Evolutionary conservation across 1,140 invertebrate species (phyloP).

Genomic region (Archivesica marissinica): DNA sequence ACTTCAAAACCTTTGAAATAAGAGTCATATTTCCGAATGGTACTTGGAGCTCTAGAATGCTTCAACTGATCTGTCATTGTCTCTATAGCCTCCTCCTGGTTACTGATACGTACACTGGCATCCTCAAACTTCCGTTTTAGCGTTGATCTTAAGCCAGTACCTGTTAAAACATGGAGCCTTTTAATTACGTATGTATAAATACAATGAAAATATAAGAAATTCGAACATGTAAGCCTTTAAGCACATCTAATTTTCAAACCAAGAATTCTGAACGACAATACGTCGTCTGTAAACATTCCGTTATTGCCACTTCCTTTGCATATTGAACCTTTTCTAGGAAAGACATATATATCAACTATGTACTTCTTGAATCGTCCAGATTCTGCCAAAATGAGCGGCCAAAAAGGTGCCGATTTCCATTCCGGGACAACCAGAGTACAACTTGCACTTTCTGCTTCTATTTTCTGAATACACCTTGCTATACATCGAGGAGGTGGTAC

Average conservation of each 20-base stretch:
- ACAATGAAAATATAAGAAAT: no score
- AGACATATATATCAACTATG: neutral
- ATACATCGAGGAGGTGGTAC: conserved; percentile 45
- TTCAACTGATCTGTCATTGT: neutral
- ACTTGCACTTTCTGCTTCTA: conserved; percentile 14
- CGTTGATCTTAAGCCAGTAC: neutral
- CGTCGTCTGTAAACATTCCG: neutral
- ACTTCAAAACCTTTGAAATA: neutral
- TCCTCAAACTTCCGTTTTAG: neutral
- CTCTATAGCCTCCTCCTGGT: no score
- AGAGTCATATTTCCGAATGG: neutral
- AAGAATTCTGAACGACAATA: neutral
- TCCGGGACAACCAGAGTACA: neutral
- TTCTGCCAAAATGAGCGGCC: neutral
- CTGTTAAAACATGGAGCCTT: neutral
- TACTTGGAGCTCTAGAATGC: neutral
- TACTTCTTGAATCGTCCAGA: neutral
- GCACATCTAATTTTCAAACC: neutral
- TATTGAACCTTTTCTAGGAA: neutral
- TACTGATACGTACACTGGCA: no score
- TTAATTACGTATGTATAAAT: neutral
- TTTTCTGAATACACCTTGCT: conserved; percentile 8
- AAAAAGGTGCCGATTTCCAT: conserved; percentile 44
- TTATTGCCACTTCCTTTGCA: conserved; percentile 1
- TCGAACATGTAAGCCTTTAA: no score